Conservation (phyloP, 2,888 invertebrate genomes). For the Ornithoptera alexandrae region DNA sequence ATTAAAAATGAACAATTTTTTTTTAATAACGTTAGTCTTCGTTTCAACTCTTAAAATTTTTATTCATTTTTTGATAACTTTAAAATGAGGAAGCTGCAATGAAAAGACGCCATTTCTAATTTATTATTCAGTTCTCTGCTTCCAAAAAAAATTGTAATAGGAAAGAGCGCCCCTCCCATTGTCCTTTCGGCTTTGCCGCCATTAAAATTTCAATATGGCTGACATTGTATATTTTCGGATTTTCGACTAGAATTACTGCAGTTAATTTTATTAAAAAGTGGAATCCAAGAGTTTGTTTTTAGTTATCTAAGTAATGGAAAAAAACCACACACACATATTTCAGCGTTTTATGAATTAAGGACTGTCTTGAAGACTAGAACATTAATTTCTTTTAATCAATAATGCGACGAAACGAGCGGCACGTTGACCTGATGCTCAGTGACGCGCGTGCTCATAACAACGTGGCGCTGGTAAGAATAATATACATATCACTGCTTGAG, state of each 20-base stretch:
- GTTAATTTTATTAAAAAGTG: too few relatives aligned
- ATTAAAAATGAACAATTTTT: not conserved
- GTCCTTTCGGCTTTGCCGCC: constrained; percentile 65
- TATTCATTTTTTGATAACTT: not conserved
- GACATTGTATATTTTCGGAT: constrained; percentile 14
- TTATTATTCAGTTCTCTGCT: constrained; percentile 65
- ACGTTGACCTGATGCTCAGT: too few relatives aligned
- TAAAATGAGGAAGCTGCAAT: constrained; percentile 10
- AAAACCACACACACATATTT: too few relatives aligned
- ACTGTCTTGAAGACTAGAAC: too few relatives aligned
- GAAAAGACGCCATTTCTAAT: constrained; percentile 36
- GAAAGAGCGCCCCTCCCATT: constrained; percentile 65
- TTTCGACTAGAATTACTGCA: not conserved
- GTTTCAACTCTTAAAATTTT: not conserved
- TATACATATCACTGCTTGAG: too few relatives aligned
- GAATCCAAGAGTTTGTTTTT: too few relatives aligned
- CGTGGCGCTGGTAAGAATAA: too few relatives aligned
- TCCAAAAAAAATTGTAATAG: constrained; percentile 74
- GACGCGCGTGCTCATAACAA: too few relatives aligned
- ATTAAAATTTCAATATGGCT: constrained; percentile 22
- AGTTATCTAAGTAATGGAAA: too few relatives aligned
- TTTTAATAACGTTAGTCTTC: not conserved
- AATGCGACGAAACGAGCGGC: too few relatives aligned
- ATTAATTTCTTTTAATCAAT: too few relatives aligned
- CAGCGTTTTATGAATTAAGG: too few relatives aligned